Base-by-base conservation (phyloP, 1,140 invertebrate genomes). In the Calephelis virginiensis region DNA sequence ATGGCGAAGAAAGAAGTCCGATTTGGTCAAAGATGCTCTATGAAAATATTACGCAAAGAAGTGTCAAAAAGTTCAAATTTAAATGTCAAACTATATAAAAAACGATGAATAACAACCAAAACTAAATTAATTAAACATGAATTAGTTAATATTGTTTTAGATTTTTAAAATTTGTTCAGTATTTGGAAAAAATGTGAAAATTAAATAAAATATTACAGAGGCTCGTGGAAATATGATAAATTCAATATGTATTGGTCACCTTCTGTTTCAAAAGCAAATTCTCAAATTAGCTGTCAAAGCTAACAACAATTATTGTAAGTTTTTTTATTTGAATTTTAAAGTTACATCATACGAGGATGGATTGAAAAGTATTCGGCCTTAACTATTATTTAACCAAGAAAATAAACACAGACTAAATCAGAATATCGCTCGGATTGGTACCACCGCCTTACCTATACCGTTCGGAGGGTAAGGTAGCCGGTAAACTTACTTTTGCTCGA, bases 141-240 rank as follows among this genome's bases (percentile, higher is more conserved):
- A 59, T 12, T 59, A 12, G 37, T 17, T 12, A 11, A 37, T 8
- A 7, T 17, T 28, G 28, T 37, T 59, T 28, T 6, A 59, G 10
- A 59, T 59, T 59, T 37, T 12, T 59, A 8, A 59, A 59, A 59
- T 59, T 59, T 37, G 12, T 59, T 59, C 5, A 38, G 10, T n/a
- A 8, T 1, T 12, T 37, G 11, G 28, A 59, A 37, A 59, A 37
- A 59, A 59, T 59, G 53, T 38, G n/a, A 59, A 59, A 11, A 12
- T 13, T n/a, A 59, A 59, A 38, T 59, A 37, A 38, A 2, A 12
- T 59, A 12, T 38, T 12, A 4, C 6, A 38, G 37, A 59, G 28
- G 28, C 56, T 7, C n/a, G 37, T 37, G 56, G 37, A 59, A 59
- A 59, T 59, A 59, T 59, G 56, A 59, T 59, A 59, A n/a, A 59